Base-by-base conservation (phyloP, 1,140 invertebrate genomes). In the Aricia agestis region DNA sequence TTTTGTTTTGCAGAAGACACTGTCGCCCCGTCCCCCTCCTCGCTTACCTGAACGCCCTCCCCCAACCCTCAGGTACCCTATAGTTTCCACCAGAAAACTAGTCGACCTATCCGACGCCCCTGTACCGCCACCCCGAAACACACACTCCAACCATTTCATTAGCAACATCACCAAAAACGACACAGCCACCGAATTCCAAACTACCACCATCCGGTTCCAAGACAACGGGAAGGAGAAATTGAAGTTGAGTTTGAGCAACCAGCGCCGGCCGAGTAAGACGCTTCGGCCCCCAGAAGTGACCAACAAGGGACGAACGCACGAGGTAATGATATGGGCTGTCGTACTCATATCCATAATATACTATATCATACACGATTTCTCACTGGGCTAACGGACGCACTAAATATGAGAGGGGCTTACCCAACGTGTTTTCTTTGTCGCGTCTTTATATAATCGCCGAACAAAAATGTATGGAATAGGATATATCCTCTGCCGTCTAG, bases 1-100 rank as follows among this genome's bases (percentile, higher is more conserved):
- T 88, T 89, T 91, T 87, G 75, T 86, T 90, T 91, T 91, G 78
- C 88, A 91, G 87, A 89, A 84, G 80, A 87, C 89, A 81, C 77
- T 88, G 81, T 82, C 86, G 82, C 83, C 85, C 84, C 81, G 82
- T 76, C 71, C 81, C 79, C 85, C 86, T 81, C 87, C 88, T 76
- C 83, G 86, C 79, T 85, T 90, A 87, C 83, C 86, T 79, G 85
- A 84, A 83, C 87, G 88, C 77, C 88, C 87, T 79, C 77, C 82
- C 70, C 78, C 77, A 77, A 82, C 86, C 72, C 70, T 80, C 80
- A 84, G 88, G 73, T 90, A 90, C 76, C 88, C 88, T 74, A 90
- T 90, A 42, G 78, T 90, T 74, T 87, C 81, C 78, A 90, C 88
- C 75, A 85, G 80, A 78, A 82, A 83, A 81, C 75, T 90, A 74